Percentiles rank a stretch among this genome's conserved stretches.
Conservation (phyloP, 1,140 invertebrate species). For the Drosophila trapezifrons region DNA sequence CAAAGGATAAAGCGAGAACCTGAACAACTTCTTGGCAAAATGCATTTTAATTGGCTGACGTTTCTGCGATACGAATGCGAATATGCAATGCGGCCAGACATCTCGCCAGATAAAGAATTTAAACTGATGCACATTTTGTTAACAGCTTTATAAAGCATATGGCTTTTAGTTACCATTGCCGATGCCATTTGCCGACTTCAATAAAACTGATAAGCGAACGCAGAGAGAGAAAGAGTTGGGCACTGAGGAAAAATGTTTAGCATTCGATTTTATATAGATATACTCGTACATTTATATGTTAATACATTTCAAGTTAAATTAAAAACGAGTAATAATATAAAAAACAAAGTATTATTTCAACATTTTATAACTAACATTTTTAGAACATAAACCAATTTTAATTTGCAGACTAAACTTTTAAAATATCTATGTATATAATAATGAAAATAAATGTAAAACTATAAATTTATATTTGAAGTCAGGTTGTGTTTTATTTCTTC, state of each 20-base stretch:
- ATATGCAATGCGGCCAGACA: slow-evolving; percentile 79
- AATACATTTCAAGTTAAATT: too few relatives aligned
- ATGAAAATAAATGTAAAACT: too few relatives aligned
- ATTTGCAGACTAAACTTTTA: too few relatives aligned
- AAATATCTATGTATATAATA: too few relatives aligned
- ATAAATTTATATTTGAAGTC: too few relatives aligned
- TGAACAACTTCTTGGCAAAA: slow-evolving; percentile 66
- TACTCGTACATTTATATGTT: too few relatives aligned
- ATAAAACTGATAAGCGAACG: slow-evolving; percentile 80
- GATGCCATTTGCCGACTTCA: slow-evolving; percentile 72
- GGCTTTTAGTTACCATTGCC: slow-evolving; percentile 74
- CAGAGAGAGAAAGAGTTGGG: slow-evolving; percentile 16
- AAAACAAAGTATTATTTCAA: too few relatives aligned
- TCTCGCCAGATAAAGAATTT: slow-evolving; percentile 79
- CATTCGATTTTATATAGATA: too few relatives aligned
- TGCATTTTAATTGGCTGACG: slow-evolving; percentile 81
- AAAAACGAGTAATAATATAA: too few relatives aligned
- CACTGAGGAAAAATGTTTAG: slow-evolving; percentile 1
- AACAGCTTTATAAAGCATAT: slow-evolving; percentile 82
- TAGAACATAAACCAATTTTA: too few relatives aligned
- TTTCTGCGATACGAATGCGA: slow-evolving; percentile 56
- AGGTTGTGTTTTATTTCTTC: too few relatives aligned
- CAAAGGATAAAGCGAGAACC: slow-evolving; percentile 24
- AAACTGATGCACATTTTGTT: slow-evolving; percentile 83
- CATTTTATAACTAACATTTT: too few relatives aligned